These are phyloP conservation scores for Corbicula japonica DNA, from an alignment of 2,888 invertebrate genomes.

Conservation along the genomic window DNA sequence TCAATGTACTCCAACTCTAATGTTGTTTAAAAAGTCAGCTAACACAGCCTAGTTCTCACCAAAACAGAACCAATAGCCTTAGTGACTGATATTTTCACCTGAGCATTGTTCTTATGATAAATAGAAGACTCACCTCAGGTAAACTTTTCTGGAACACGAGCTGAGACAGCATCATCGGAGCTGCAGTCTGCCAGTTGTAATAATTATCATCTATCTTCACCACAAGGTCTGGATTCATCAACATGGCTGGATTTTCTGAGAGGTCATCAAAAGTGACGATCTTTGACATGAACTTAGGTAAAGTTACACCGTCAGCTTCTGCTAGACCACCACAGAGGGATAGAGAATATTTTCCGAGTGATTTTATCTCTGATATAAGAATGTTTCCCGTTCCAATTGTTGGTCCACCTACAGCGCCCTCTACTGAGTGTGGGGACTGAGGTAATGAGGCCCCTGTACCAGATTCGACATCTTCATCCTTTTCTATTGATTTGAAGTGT, in stretches of 20 bases:
- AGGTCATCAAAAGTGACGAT: slow-evolving; percentile 90
- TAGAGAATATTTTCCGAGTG: slow-evolving; percentile 89
- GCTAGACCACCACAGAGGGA: slow-evolving; percentile 92
- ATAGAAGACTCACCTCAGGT: slow-evolving; percentile 87
- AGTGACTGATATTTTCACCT: too few relatives aligned
- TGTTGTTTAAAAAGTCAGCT: too few relatives aligned
- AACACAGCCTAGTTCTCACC: too few relatives aligned
- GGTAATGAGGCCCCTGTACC: slow-evolving; percentile 98
- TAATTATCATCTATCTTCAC: slow-evolving; percentile 94
- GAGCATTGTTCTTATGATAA: too few relatives aligned
- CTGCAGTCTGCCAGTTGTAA: slow-evolving; percentile 96
- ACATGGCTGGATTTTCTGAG: slow-evolving; percentile 90
- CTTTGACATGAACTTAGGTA: slow-evolving; percentile 90
- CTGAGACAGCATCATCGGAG: slow-evolving; percentile 95
- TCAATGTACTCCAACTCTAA: too few relatives aligned
- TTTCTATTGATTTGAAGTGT: slow-evolving; percentile 71
- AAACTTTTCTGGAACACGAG: slow-evolving; percentile 95
- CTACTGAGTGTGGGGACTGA: slow-evolving; percentile 94
- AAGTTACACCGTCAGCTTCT: slow-evolving; percentile 87
- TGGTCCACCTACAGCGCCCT: slow-evolving; percentile 89
- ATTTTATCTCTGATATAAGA: slow-evolving; percentile 73
- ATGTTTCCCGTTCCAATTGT: slow-evolving; percentile 67
- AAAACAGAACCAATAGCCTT: too few relatives aligned
- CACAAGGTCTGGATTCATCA: slow-evolving; percentile 93
- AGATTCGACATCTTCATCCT: slow-evolving; percentile 93